These are phyloP conservation scores for Emydoidea blandingii DNA, from an alignment of 2,797 vertebrate genomes.

Conservation along the genomic window DNA sequence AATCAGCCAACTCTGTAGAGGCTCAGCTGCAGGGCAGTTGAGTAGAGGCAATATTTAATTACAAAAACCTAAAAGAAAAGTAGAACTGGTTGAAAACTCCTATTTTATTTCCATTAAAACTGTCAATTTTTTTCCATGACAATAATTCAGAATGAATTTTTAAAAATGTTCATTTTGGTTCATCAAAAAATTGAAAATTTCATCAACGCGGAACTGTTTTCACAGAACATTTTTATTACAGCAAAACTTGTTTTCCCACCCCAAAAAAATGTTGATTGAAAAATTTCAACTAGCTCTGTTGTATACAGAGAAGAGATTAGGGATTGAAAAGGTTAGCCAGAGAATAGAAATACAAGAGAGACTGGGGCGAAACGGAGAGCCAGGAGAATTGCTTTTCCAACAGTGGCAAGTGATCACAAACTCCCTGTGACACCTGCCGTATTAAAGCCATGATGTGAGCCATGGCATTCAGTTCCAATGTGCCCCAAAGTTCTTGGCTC, in stretches of 20 bases:
- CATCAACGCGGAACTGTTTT: background rate
- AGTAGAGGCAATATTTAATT: background rate
- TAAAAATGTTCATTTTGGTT: background rate
- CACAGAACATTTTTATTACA: background rate
- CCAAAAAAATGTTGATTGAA: rapidly evolving
- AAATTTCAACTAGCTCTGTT: background rate
- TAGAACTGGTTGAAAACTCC: background rate
- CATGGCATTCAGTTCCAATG: background rate
- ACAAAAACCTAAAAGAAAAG: background rate
- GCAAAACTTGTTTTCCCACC: background rate
- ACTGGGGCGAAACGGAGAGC: background rate
- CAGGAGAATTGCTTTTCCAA: background rate
- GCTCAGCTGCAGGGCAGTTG: background rate
- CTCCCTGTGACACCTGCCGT: background rate
- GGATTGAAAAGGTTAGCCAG: background rate
- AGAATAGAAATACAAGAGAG: background rate
- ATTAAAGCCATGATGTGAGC: background rate
- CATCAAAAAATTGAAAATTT: background rate
- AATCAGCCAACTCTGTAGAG: background rate
- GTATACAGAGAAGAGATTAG: background rate
- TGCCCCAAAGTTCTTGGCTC: background rate
- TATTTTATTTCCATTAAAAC: background rate
- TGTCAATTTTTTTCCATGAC: background rate
- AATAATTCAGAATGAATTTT: background rate
- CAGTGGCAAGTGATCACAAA: background rate